phyloP scores from a whole-genome alignment of 2,888 invertebrate genomes.

The Chrysomela aeneicollis region DNA sequence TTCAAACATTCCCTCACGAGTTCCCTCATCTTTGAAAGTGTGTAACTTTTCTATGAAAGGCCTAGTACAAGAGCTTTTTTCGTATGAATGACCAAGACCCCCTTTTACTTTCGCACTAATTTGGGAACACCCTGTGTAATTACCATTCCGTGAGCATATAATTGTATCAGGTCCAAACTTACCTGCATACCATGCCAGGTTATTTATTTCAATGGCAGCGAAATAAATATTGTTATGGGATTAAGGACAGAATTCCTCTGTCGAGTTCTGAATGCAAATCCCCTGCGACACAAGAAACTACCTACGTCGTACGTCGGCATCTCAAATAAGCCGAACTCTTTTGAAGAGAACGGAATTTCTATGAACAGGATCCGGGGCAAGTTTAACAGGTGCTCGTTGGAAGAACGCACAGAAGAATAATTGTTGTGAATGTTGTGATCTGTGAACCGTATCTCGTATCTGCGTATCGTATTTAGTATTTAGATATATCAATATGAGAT shows the following conservation, averaged over 20 bases:
- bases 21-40: too few species aligned
- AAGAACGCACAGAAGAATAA: not conserved
- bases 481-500: too few species aligned
- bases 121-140: not conserved
- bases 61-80: too few species aligned
- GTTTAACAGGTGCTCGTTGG: constrained; percentile 31
- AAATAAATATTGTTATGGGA: constrained; percentile 3
- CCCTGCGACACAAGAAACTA: not conserved
- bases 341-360: constrained; percentile 42
- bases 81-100: too few species aligned
- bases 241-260: not conserved
- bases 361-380: constrained; percentile 39
- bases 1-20: too few species aligned
- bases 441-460: not conserved
- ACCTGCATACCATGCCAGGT: not conserved
- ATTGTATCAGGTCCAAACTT: not conserved
- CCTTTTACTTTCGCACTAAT: too few species aligned
- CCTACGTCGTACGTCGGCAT: too few species aligned
- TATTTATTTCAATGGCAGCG: not conserved
- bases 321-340: constrained; percentile 28
- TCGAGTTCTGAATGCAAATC: not conserved
- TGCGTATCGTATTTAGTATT: too few species aligned
- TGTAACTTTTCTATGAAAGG: too few species aligned
- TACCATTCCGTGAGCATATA: not conserved
- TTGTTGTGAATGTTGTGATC: too few species aligned